Conservation (phyloP, 1,140 invertebrate species). For the Camponotus floridanus region DNA sequence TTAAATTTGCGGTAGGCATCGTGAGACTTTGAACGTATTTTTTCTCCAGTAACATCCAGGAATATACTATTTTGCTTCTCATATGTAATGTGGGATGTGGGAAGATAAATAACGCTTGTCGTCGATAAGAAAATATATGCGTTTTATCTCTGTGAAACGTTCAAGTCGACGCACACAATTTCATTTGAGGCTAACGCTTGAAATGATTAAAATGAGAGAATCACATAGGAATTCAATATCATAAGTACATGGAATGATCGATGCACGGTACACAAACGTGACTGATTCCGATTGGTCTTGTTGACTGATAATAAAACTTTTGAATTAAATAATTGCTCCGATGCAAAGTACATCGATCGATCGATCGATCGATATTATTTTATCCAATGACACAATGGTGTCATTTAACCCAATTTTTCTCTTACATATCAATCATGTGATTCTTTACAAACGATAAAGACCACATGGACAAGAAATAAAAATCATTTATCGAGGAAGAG, state of each 20-base stretch:
- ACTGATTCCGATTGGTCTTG: not conserved
- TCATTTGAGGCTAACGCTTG: not conserved
- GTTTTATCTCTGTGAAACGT: conserved; percentile 36
- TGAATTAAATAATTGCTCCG: not conserved
- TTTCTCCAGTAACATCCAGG: not conserved
- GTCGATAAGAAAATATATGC: conserved; percentile 43
- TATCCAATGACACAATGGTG: not conserved
- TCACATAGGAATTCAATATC: not conserved
- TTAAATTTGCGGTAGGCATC: not conserved
- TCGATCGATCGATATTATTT: conserved; percentile 8
- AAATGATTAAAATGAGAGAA: not conserved
- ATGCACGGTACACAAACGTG: not conserved
- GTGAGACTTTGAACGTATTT: not conserved
- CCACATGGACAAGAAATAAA: not conserved
- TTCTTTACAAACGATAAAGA: not conserved
- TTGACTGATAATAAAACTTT: not conserved
- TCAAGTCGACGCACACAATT: conserved; percentile 13
- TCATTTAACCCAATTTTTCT: not conserved
- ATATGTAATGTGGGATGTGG: conserved; percentile 12
- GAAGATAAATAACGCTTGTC: conserved; percentile 26
- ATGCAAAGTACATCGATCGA: not conserved
- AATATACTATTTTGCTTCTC: not conserved
- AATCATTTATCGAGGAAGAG: not conserved
- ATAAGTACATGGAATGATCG: not conserved
- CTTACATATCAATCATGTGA: not conserved